Evolutionary conservation across 2,888 invertebrate genomes (phyloP).

Genomic region (Gortyna flavago): DNA sequence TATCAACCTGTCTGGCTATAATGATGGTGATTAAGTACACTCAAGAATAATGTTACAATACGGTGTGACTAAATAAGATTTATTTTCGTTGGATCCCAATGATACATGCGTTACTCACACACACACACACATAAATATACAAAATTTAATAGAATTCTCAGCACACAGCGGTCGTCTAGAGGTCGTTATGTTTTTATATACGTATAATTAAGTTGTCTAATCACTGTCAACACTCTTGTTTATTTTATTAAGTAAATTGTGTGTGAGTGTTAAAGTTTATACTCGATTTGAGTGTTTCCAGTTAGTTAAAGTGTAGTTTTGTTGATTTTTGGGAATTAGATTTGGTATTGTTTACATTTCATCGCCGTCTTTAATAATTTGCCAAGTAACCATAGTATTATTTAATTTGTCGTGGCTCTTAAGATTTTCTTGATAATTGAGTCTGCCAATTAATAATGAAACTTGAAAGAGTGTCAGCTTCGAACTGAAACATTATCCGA

Average conservation of each 20-base stretch:
- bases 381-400: too few relatives aligned
- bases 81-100: too few relatives aligned
- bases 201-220: slow-evolving; percentile 37
- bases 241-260: slow-evolving; percentile 28
- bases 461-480: background rate
- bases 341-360: background rate
- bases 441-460: background rate
- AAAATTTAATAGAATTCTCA: slow-evolving; percentile 3
- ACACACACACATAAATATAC: background rate
- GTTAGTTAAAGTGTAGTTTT: slow-evolving; percentile 4
- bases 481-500: background rate
- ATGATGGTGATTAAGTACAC: background rate
- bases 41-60: background rate
- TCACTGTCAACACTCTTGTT: slow-evolving; percentile 23
- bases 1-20: too few relatives aligned
- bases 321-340: slow-evolving; percentile 22
- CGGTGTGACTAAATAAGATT: too few relatives aligned
- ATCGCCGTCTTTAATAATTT: background rate
- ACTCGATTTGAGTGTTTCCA: slow-evolving; percentile 7
- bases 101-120: slow-evolving; percentile 7
- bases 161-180: slow-evolving; percentile 33
- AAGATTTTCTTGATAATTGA: background rate
- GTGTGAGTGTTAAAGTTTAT: background rate
- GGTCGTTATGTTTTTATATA: slow-evolving; percentile 17
- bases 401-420: background rate